phyloP scores from a whole-genome alignment of 2,113 vertebrate species.

The Leuciscus idus region DNA sequence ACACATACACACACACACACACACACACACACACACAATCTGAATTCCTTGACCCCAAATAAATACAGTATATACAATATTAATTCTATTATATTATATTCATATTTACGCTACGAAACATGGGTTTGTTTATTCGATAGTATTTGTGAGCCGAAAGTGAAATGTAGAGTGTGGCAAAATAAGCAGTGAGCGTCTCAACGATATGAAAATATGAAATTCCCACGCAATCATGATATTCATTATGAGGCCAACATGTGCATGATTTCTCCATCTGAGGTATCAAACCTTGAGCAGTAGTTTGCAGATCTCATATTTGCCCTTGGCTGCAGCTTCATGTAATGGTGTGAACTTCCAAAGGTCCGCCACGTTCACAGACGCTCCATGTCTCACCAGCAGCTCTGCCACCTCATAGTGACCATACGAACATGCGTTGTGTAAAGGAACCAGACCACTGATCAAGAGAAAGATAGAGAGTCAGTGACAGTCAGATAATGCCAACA shows the following conservation, averaged over 20 bases:
- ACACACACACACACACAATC: no score
- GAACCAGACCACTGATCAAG: slow-evolving; percentile 87
- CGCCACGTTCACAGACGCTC: slow-evolving; percentile 96
- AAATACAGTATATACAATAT: no score
- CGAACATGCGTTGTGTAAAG: slow-evolving; percentile 98
- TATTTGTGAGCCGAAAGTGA: no score
- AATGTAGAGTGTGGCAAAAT: no score
- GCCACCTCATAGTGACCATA: slow-evolving; percentile 98
- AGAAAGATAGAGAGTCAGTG: slow-evolving; percentile 4
- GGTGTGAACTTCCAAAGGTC: slow-evolving; percentile 99
- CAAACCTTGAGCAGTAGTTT: slow-evolving; percentile 94
- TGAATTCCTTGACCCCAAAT: no score
- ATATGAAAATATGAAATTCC: background rate
- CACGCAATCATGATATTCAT: background rate
- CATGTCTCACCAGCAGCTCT: slow-evolving; percentile 92
- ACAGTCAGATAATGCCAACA: background rate
- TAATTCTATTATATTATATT: background rate
- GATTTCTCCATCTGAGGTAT: background rate
- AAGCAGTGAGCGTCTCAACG: no score
- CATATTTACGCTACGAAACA: no score
- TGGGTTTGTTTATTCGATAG: no score
- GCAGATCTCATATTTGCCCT: slow-evolving; percentile 99
- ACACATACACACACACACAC: rapidly evolving
- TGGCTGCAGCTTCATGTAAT: slow-evolving; percentile 96
- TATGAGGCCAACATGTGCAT: background rate